Base-by-base conservation (phyloP, 92 coral and sea anemone genomes). In the Porites cylindrica region DNA sequence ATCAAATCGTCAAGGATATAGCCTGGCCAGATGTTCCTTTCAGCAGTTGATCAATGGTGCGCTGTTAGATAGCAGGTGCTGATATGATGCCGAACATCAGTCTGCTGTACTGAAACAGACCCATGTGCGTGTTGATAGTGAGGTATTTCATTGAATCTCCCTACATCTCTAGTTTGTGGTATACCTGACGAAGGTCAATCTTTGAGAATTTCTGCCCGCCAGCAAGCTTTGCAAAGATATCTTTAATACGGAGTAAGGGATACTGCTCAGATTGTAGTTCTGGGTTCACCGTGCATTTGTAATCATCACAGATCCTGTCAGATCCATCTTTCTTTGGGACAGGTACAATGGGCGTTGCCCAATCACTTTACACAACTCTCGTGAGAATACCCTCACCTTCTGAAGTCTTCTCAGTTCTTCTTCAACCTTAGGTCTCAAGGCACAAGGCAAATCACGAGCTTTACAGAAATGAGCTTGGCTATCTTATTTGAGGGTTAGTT, bases 41-140 rank as follows among this genome's bases (percentile, higher is more conserved):
- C 24, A 88, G 72, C 23, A 88, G 72, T 81, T 88, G 94, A 53
- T 91, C 94, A 18, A 78, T 91, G 7, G 87, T 65, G 6, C 82
- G 89, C 67, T 91, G 94, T 91, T 89, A 88, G 19, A 77, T 78
- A 11, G 91, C 94, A 56, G 80, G 88, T 78, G 67, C 70, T 7
- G 89, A 92, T 10, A 90, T 92, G 68, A 88, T 74, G 4, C 92
- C 90, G 24, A 88, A 88, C 51, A 92, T 90, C 6, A 88, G 76
- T 9, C 94, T 72, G 53, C 88, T 88, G 51, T 91, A 88, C 67
- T 74, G 86, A 70, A 71, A 91, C 17, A 83, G 87, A 0, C 90
- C 94, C 82, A 73, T 89, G 82, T 76, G 90, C 0, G 95, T 89
- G 60, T 86, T 89, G 32, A 88, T 92, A 6, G 90, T 84, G 20